Conservation (phyloP, 2,113 vertebrate species). For the Hippolais icterina region DNA sequence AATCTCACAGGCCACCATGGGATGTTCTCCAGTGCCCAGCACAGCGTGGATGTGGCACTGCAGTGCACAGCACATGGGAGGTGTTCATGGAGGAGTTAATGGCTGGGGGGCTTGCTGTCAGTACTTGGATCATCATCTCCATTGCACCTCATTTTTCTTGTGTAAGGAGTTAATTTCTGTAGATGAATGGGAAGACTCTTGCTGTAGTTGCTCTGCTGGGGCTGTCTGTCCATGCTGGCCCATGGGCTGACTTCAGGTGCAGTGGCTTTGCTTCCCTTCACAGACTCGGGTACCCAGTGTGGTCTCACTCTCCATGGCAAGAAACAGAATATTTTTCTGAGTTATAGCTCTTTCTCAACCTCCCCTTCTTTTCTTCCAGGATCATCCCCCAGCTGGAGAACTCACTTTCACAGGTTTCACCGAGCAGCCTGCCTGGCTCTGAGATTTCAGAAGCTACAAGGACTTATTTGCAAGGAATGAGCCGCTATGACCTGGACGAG, state of each 20-base stretch:
- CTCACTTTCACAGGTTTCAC: constrained; percentile 50
- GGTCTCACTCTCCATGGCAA: not conserved
- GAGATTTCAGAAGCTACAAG: constrained; percentile 73
- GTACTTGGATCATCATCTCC: not conserved
- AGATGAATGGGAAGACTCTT: not conserved
- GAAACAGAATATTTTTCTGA: accelerated
- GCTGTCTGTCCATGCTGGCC: accelerated
- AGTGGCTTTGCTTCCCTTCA: not conserved
- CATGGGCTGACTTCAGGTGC: accelerated
- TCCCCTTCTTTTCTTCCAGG: constrained; percentile 48
- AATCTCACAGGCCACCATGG: not conserved
- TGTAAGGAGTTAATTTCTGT: not conserved
- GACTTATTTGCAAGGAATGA: constrained; percentile 76
- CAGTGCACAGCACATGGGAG: not conserved
- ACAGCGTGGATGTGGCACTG: accelerated
- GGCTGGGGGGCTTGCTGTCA: not conserved
- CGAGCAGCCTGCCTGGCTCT: constrained; percentile 10
- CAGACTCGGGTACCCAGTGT: accelerated
- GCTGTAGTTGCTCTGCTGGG: not conserved
- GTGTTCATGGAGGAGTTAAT: not conserved
- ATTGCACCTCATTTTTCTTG: not conserved
- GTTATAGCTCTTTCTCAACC: not conserved
- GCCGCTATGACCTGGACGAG: constrained; percentile 95
- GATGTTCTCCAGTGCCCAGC: not conserved
- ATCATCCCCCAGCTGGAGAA: constrained; percentile 74